Evolutionary conservation across 2,888 invertebrate genomes (phyloP), one percentile per base, ranked within the genome.

Genomic region (Caprella mutica): DNA sequence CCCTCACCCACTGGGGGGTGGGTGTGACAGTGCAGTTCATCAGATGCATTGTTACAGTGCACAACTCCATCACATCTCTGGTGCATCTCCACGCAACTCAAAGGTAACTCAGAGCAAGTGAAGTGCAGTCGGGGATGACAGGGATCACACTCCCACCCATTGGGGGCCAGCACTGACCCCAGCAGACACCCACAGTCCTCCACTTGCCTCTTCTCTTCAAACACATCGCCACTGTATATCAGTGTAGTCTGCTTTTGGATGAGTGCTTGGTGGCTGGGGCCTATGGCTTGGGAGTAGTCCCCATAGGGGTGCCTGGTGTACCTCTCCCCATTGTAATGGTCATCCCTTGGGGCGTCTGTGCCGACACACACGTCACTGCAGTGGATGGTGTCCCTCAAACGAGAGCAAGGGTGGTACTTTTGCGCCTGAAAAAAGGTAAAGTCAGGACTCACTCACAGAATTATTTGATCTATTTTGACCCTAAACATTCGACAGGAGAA

Each of bases 41-140:
- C 91, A 12, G 86, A 84, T 52, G 84, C 84, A 72, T 88, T 87
- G 2, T 81, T 78, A 72, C 90, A 91, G 72, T 91, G 90, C 53
- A 78, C 77, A 68, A 85, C 84, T 0, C 86, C 85, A 72, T 91
- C 90, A 70, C 86, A 86, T 27, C 80, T 76, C 14, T 17, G 23
- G 21, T 14, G 43, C 19, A 12, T 9, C 43, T 12, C 9, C 14
- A n/a, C 43, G 43, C 43, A n/a, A 9, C 9, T 19, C 43, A 19
- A 19, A 9, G 14, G 43, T 19, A 17, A 17, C 9, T 9, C 9
- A 12, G 9, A 19, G 12, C 14, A 9, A 9, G 12, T 12, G 35
- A 35, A 35, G 9, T 12, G 35, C 12, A 35, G 14, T 14, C 35
- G 14, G 35, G 12, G 14, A 9, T 9, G 9, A 40, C 51, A 50